A percentile compares a stretch with the other conserved stretches of the same genome.
Evolutionary conservation across 64 coral and sea anemone species (phyloP).

Genomic region (Montipora capricornis): DNA sequence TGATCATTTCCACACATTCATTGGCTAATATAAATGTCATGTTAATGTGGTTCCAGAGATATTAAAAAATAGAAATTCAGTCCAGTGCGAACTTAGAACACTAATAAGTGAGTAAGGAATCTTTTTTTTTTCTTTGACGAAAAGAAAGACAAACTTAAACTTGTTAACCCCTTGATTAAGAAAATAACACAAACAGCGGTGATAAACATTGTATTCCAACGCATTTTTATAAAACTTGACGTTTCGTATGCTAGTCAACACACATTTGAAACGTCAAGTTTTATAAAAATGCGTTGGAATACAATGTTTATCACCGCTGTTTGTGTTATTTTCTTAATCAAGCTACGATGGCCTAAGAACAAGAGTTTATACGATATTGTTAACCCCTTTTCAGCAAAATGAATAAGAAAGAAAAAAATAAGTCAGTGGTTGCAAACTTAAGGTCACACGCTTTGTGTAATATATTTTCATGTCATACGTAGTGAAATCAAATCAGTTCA

Average conservation of each 20-base stretch:
- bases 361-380: background rate
- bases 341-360: too few species aligned
- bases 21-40: constrained; percentile 5
- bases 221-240: too few species aligned
- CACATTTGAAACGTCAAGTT: too few species aligned
- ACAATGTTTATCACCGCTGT: too few species aligned
- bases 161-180: background rate
- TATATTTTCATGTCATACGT: background rate
- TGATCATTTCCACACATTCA: background rate
- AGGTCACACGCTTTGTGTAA: background rate
- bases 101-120: background rate
- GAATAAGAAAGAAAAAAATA: background rate
- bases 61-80: background rate
- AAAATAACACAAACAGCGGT: too few species aligned
- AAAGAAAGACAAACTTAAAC: too few species aligned
- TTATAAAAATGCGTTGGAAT: too few species aligned
- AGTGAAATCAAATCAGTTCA: background rate
- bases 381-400: background rate
- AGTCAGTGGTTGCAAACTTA: constrained; percentile 9
- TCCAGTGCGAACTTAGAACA: background rate
- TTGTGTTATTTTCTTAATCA: too few species aligned
- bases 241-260: too few species aligned
- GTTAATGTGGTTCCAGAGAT: background rate
- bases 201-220: too few species aligned
- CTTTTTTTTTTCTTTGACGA: too few species aligned